Base-by-base conservation (phyloP, 2,797 vertebrate genomes). In the Tenualosa thibaudeaui region DNA sequence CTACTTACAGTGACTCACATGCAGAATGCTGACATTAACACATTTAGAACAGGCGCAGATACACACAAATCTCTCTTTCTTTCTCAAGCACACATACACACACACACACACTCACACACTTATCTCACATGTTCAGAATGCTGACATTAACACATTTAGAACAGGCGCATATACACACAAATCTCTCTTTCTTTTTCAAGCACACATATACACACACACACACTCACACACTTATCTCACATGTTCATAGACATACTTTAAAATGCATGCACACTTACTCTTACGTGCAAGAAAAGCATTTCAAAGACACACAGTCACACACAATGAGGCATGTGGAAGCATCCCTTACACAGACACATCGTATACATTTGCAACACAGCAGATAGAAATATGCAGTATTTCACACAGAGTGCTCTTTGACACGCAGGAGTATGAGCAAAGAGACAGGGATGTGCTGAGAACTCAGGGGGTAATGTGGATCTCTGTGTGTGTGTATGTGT, bases 161-260 rank as follows among this genome's bases (percentile, higher is more conserved):
- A 58, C 56, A 56, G 40, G 15, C 81, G 75, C 75, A 65, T 15
- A 84, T 65, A 87, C 88, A 82, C 71, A 87, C 83, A 86, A 3
- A 58, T 4, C 2, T 19, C 40, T 40, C 31, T 12, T 3, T 46
- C 65, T 54, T 78, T 83, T 31, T 22, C 13, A 37, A 9, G 26
- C 58, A 31, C 54, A 19, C 82, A 24, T 46, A 65, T 87, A 84
- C 86, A 26, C 62, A 13, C 10, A 86, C 65, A 50, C 56, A 37
- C 78, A 81, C 83, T 84, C 81, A 82, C 26, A n/a, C 26, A 85
- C 31, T 31, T 31, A 31, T 31, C 31, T 31, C 31, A 31, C 84
- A 83, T 85, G 82, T 62, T 24, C 68, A 71, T 54, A 71, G 62
- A 71, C 31, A 60, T n/a, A 56, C 81, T 31, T 31, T 31, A 31